Base-by-base conservation (phyloP, 2,888 invertebrate species). In the Thymelicus lineola region DNA sequence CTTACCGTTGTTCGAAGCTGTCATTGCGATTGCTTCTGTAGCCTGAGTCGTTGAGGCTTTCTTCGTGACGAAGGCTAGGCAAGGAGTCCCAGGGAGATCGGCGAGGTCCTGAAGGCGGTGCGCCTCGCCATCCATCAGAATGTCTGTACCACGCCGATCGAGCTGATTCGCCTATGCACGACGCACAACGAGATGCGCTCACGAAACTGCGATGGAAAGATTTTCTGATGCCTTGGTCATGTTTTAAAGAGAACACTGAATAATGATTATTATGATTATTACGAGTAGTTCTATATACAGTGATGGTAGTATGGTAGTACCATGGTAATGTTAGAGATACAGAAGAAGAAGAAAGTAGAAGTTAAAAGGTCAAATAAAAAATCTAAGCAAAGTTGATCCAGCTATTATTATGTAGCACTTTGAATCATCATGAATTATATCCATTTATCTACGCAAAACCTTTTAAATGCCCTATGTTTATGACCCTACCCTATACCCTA, bases 121-220 rank as follows among this genome's bases (percentile, higher is more conserved):
- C 94, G 70, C 95, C 95, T 71, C 95, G 96, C 97, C 97, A 97
- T 60, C 97, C 97, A 83, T 97, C 97, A 53, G 97, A 97, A 89
- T 97, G 97, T 15, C 97, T 96, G 93, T 97, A 98, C 97, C 97
- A 97, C 80, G 97, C 97, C 73, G 97, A 97, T 38, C 97, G 95
- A 73, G 97, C 97, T 35, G 97, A 97, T 89, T 97, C 97, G n/a
- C 97, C 97, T 88, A 97, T 97, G 90, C 97, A 97, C 61, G 97
- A 97, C 73, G 97, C 97, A 84, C 97, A 98, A 77, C 97, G 95
- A 48, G 96, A 95, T 72, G 95, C 94, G 71, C 95, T 94, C 77
- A 93, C 94, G 82, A 93, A 94, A 80, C 94, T 94, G 83, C 66
- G 75, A 71, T 55, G 61, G 78, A 74, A 72, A 71, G 53, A 48